A percentile compares a stretch with the other conserved stretches of the same genome.
phyloP scores from a whole-genome alignment of 2,113 vertebrate genomes.

The Pagrus major region DNA sequence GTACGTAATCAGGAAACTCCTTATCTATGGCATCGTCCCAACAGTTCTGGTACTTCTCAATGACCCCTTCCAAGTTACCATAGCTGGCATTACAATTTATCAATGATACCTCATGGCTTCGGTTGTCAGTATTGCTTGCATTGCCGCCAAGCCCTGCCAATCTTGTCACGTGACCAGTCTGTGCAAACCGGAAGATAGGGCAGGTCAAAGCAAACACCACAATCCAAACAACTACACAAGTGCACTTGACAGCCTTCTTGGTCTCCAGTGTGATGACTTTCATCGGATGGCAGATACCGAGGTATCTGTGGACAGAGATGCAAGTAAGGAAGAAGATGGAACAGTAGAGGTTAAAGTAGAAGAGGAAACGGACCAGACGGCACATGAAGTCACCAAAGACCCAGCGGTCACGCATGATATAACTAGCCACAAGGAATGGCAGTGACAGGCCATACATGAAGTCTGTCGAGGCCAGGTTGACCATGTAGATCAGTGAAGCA shows the following conservation, averaged over 20 bases:
- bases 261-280: conserved; percentile 85
- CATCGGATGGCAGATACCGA: conserved; percentile 88
- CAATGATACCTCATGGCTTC: not conserved
- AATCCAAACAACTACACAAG: conserved; percentile 86
- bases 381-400: conserved; percentile 90
- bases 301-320: conserved; percentile 89
- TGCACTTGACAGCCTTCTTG: conserved; percentile 84
- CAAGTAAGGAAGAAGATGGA: conserved; percentile 93
- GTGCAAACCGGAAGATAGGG: conserved; percentile 88
- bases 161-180: conserved; percentile 77
- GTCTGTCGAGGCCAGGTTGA: conserved; percentile 89
- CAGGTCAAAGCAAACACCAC: conserved; percentile 86
- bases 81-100: conserved; percentile 46
- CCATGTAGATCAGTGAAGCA: conserved; percentile 89
- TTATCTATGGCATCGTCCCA: conserved; percentile 88
- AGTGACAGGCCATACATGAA: conserved; percentile 88
- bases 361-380: conserved; percentile 89
- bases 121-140: conserved; percentile 18
- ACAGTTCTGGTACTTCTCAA: conserved; percentile 82
- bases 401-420: conserved; percentile 84
- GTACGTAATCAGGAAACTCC: conserved; percentile 86
- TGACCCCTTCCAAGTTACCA: not conserved
- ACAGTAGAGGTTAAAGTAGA: conserved; percentile 91
- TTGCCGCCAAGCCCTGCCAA: conserved; percentile 25
- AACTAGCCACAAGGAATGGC: conserved; percentile 89